Conservation (phyloP, 1,140 invertebrate genomes). For the Rhynchophorus ferrugineus region DNA sequence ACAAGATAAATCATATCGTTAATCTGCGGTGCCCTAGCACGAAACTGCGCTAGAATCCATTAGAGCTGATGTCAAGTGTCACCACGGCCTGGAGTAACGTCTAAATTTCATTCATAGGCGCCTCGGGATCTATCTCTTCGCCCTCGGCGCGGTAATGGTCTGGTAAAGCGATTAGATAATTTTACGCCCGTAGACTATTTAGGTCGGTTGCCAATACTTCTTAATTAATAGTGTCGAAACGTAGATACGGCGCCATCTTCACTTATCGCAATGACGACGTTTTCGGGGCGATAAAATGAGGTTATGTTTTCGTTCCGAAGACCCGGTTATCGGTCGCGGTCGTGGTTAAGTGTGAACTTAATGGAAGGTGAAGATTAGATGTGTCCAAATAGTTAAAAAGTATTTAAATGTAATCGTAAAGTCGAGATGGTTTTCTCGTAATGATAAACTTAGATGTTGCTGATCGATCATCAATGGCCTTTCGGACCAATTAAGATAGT, state of each 20-base stretch:
- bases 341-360: constrained; percentile 2
- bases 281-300: not conserved
- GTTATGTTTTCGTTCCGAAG: not conserved
- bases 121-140: not conserved
- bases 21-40: no score
- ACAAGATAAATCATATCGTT: no score
- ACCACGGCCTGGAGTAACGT: not conserved
- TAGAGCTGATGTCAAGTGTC: not conserved
- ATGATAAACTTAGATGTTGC: not conserved
- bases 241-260: constrained; percentile 12
- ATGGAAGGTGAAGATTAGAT: constrained; percentile 14
- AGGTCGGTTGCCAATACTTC: not conserved
- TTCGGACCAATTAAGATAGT: not conserved
- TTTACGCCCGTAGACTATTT: not conserved
- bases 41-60: no score
- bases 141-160: constrained; percentile 1
- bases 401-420: constrained; percentile 3
- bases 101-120: not conserved
- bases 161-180: constrained; percentile 12
- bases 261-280: constrained; percentile 4
- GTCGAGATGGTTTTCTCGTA: not conserved
- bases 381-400: constrained; percentile 15
- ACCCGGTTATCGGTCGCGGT: not conserved
- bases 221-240: constrained; percentile 13
- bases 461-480: not conserved